These are phyloP conservation scores for Notolepis coatsorum DNA, from an alignment of 2,797 vertebrate genomes.

Conservation along the genomic window DNA sequence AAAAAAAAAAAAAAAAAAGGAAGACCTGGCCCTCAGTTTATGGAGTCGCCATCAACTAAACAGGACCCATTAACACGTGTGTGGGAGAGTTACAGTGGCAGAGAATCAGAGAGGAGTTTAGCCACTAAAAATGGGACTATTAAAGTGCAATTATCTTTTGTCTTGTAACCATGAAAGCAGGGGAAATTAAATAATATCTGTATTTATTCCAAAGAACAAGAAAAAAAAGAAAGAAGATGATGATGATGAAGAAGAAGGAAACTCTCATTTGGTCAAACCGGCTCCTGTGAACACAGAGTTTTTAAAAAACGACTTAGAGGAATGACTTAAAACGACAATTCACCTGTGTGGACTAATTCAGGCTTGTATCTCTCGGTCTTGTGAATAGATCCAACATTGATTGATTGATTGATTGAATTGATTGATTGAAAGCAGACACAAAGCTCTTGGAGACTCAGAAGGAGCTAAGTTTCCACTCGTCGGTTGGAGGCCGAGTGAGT, in stretches of 20 bases:
- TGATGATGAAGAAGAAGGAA: not conserved
- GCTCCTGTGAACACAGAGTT: no score
- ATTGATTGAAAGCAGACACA: no score
- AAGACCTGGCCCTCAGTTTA: constrained; percentile 69
- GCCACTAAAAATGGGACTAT: constrained; percentile 23
- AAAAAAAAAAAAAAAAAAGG: constrained; percentile 52
- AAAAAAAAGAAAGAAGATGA: not conserved
- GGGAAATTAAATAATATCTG: constrained; percentile 7
- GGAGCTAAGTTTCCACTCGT: constrained; percentile 59
- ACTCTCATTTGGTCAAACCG: not conserved
- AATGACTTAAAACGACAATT: constrained; percentile 33
- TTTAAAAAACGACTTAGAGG: not conserved
- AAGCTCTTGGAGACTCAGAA: constrained; percentile 15
- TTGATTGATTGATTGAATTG: no score
- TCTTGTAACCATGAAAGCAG: constrained; percentile 5
- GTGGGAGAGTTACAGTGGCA: constrained; percentile 45
- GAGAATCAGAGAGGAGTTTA: constrained; percentile 25
- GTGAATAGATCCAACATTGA: constrained; percentile 9
- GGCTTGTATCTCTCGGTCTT: constrained; percentile 41
- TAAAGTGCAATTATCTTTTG: constrained; percentile 20
- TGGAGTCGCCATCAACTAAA: constrained; percentile 75
- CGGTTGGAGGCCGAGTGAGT: constrained; percentile 54
- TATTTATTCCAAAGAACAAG: constrained; percentile 12
- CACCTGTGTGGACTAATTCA: constrained; percentile 50
- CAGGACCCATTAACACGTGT: constrained; percentile 71